Base-by-base conservation (phyloP, 2,888 invertebrate species). In the Onchidella celtica region DNA sequence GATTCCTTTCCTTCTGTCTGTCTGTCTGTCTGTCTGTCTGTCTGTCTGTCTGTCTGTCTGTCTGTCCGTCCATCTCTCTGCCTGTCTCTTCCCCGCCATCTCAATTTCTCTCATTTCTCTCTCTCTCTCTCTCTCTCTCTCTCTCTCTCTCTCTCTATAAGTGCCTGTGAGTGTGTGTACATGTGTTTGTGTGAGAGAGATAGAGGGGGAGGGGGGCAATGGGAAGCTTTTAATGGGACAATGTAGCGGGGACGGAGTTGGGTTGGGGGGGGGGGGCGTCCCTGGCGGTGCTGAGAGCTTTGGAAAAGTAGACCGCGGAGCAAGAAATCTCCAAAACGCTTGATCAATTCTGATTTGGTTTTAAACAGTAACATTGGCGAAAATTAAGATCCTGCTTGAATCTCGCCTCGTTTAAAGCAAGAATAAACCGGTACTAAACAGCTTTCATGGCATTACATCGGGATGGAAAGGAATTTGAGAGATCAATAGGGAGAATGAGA, bases 91-190 rank as follows among this genome's bases (percentile, higher is more conserved):
- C 17, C 47, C n/a, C 24, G 6, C 27, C n/a, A 9, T 61, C 27
- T 66, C 65, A 32, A 47, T n/a, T 21, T 38, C n/a, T 29, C 29
- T 47, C 17, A 9, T 40, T 55, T 40, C n/a, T 1, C 36, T 65
- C 47, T 47, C 47, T 47, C 47, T 47, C 47, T 47, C 47, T 47
- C 47, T 47, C 47, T 47, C 47, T 47, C 47, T 61, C 24, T 61
- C 27, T 61, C 61, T 61, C 27, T 66, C 65, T 47, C 47, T n/a
- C n/a, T 38, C n/a, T 29, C 29, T 47, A 21, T 21, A 47, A 32
- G 66, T 27, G 65, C 40, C 29, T 29, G 47, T 57, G 77, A 9
- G 66, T 55, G 68, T 27, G 47, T 77, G 47, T 27, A 9, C 36
- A 40, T 1, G 75, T 65, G 63, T 3, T n/a, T n/a, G 76, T 24